A percentile compares a stretch with the other conserved stretches of the same genome.
These are phyloP conservation scores for Drosophila aldrichi DNA, from an alignment of 2,888 invertebrate species.

Conservation along the genomic window DNA sequence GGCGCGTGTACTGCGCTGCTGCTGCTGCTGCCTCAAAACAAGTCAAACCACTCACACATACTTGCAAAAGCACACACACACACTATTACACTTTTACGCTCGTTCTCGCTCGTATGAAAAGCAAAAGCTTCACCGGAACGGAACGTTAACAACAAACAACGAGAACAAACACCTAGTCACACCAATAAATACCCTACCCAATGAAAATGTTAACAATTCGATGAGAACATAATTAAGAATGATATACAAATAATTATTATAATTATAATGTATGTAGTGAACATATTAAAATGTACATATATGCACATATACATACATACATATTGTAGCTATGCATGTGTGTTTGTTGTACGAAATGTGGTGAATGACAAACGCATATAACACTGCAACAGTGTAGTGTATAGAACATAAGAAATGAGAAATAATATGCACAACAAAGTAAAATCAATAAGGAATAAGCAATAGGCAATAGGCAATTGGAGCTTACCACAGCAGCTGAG, in stretches of 20 bases:
- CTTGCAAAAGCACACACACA: conserved; percentile 20
- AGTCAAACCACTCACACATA: conserved; percentile 75
- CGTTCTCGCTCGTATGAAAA: conserved; percentile 50
- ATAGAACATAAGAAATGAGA: conserved; percentile 29
- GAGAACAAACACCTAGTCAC: conserved; percentile 29
- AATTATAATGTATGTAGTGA: background rate
- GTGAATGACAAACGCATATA: background rate
- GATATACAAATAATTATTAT: background rate
- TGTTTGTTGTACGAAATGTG: background rate
- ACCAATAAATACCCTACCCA: conserved; percentile 32
- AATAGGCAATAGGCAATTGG: conserved; percentile 52
- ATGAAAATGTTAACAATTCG: background rate
- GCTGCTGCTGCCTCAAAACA: conserved; percentile 73
- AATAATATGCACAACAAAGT: conserved; percentile 42
- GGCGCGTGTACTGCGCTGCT: conserved; percentile 73
- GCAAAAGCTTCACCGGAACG: conserved; percentile 67
- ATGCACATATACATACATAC: background rate
- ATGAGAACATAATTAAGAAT: background rate
- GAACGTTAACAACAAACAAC: conserved; percentile 46
- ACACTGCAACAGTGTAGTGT: conserved; percentile 10
- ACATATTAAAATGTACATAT: background rate
- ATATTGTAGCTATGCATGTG: background rate
- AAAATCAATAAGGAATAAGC: conserved; percentile 45
- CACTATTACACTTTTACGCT: conserved; percentile 13
- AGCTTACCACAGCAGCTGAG: conserved; percentile 80